Evolutionary conservation across 2,888 invertebrate genomes (phyloP), one percentile per base, ranked within the genome.

Genomic region (Allophyes oxyacanthae): DNA sequence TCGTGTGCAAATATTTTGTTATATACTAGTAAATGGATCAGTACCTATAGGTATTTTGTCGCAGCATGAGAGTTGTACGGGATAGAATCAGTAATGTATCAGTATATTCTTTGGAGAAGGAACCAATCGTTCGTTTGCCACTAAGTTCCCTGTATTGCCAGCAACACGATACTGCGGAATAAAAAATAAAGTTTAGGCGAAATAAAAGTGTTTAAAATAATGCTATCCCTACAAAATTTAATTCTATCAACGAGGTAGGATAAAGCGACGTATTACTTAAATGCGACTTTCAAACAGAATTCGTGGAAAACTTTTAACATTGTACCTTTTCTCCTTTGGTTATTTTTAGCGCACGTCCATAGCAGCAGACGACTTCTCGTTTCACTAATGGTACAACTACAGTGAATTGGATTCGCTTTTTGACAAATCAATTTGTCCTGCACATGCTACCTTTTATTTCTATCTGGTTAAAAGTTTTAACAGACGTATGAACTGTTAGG

Each of bases 381-480:
- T 84, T 75, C 77, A 65, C 81, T 84, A 84, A 84, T 83, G 83
- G 83, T 68, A 63, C 74, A 59, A 60, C 61, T 72, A 75, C 72
- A 70, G 67, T 70, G 66, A 75, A 74, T 72, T 75, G 65, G 68
- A 78, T 72, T 71, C 66, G 54, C 69, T 79, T 75, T 78, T 79
- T 78, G 72, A 78, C 76, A 75, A 77, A 79, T 79, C 77, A 78
- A 79, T 80, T 80, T 72, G 65, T 75, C 30, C 33, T 37, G 26
- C 34, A 32, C 70, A 45, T 34, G 50, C 25, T 14, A 15, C 5
- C 20, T 40, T 46, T 37, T 15, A 69, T 50, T 64, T 68, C 50
- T 41, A 45, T 68, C 33, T 33, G 15, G 38, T 49, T 43, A 11
- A 43, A 64, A 30, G 25, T 15, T 34, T 41, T 33, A 7, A 15